phyloP scores from a whole-genome alignment of 2,797 vertebrate species.

The Chlorospingus flavigularis region DNA sequence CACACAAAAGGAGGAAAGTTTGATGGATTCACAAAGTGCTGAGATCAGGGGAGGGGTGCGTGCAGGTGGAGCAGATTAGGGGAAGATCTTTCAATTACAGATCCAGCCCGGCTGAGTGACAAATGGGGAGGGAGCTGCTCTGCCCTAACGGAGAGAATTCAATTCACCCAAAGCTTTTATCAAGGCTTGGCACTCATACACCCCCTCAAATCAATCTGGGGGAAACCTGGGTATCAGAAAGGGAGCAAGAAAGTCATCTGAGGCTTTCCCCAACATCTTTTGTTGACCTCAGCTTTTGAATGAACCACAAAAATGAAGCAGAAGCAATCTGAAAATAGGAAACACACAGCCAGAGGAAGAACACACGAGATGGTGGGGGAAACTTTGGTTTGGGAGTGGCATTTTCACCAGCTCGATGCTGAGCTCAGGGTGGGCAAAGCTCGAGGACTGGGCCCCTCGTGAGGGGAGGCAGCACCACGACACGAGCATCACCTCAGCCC shows the following conservation, averaged over 20 bases:
- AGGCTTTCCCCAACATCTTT: not conserved
- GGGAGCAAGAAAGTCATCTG: not conserved
- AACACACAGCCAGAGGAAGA: not conserved
- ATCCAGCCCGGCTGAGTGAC: constrained; percentile 25
- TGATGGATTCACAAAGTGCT: constrained; percentile 59
- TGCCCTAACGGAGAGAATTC: not conserved
- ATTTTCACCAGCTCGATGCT: accelerated
- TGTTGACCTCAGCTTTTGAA: not conserved
- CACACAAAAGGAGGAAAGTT: constrained; percentile 62
- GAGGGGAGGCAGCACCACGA: accelerated
- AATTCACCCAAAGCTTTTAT: not conserved
- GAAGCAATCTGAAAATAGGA: not conserved
- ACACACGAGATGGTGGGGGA: accelerated
- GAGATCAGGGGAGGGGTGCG: not conserved
- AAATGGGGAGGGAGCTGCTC: constrained; percentile 18
- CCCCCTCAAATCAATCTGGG: not conserved
- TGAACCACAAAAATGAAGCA: not conserved
- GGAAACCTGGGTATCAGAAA: not conserved
- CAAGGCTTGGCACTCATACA: not conserved
- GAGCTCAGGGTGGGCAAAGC: not conserved
- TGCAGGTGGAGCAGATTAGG: constrained; percentile 81
- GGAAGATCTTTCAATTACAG: constrained; percentile 68
- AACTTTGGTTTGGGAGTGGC: accelerated
- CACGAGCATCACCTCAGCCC: accelerated
- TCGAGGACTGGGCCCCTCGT: not conserved